Percentiles rank a stretch among this genome's conserved stretches.
Conservation (phyloP, 2,888 invertebrate genomes). For the Heliconius ismenius region DNA sequence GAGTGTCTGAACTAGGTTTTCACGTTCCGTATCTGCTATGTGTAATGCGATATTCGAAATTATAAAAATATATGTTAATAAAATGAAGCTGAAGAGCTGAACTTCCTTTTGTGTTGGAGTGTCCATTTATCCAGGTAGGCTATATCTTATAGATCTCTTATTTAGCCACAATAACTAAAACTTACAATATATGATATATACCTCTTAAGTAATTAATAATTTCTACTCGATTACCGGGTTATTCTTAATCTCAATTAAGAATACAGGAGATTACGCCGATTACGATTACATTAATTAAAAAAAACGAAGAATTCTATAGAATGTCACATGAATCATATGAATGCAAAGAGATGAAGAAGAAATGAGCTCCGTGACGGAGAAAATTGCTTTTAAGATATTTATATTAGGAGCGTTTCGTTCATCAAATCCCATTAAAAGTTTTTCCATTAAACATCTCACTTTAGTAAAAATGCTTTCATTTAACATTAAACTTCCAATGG, state of each 20-base stretch:
- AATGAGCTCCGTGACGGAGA: conserved; percentile 52
- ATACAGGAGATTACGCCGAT: neutral
- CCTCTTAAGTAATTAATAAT: too few species aligned
- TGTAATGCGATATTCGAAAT: too few species aligned
- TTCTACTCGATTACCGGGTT: too few species aligned
- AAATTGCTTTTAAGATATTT: conserved; percentile 65
- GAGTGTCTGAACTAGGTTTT: too few species aligned
- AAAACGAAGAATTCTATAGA: conserved; percentile 17
- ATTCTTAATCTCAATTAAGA: neutral
- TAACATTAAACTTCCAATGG: conserved; percentile 65
- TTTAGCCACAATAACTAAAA: too few species aligned
- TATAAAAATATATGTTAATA: neutral
- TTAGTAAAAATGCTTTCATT: conserved; percentile 69
- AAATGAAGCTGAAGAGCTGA: neutral
- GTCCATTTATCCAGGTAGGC: neutral
- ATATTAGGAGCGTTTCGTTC: conserved; percentile 67
- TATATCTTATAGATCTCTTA: neutral
- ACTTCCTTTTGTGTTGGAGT: neutral
- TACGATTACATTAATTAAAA: too few species aligned
- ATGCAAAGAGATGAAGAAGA: conserved; percentile 48
- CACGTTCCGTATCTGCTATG: too few species aligned
- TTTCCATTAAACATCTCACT: conserved; percentile 76
- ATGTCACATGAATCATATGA: conserved; percentile 40
- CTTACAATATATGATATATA: too few species aligned
- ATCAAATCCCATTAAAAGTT: conserved; percentile 78